Evolutionary conservation across 2,888 invertebrate species (phyloP).

Genomic region (Cerastis leucographa): DNA sequence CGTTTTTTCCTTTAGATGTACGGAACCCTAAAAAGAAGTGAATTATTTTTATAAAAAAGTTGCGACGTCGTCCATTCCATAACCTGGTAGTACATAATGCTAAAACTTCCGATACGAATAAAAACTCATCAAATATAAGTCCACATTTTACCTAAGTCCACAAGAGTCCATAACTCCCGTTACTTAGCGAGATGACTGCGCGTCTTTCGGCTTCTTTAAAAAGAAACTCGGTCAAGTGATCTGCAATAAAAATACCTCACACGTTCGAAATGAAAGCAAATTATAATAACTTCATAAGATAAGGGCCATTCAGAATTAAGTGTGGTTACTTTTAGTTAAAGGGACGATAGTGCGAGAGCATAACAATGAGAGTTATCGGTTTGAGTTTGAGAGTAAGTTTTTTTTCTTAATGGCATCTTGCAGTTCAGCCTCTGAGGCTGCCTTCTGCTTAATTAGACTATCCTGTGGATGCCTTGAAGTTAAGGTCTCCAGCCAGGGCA

Average conservation of each 20-base stretch:
- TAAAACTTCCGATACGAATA: not conserved
- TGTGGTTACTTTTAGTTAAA: not conserved
- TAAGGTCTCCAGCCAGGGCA: too few species aligned
- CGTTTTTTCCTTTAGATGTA: too few species aligned
- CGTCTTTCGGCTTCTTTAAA: conserved; percentile 11
- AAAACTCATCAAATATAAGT: not conserved
- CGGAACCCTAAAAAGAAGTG: too few species aligned
- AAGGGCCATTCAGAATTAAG: conserved; percentile 2
- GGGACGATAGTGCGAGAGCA: not conserved
- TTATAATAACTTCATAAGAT: not conserved
- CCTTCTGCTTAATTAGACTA: too few species aligned
- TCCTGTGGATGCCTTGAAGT: too few species aligned
- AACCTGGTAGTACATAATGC: not conserved
- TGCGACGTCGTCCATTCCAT: not conserved
- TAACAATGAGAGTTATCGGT: too few species aligned
- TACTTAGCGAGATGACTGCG: conserved; percentile 30
- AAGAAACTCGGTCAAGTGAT: conserved; percentile 48
- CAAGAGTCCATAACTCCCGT: conserved; percentile 22
- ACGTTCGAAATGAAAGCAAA: conserved; percentile 38
- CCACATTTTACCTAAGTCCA: conserved; percentile 1
- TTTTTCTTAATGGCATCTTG: too few species aligned
- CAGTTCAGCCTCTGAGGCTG: too few species aligned
- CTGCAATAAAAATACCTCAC: conserved; percentile 41
- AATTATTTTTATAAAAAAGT: too few species aligned
- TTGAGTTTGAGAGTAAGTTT: too few species aligned